A percentile compares a stretch with the other conserved stretches of the same genome.
Evolutionary conservation across 1,140 invertebrate species (phyloP).

Genomic region (Druon quercuslanigerum): DNA sequence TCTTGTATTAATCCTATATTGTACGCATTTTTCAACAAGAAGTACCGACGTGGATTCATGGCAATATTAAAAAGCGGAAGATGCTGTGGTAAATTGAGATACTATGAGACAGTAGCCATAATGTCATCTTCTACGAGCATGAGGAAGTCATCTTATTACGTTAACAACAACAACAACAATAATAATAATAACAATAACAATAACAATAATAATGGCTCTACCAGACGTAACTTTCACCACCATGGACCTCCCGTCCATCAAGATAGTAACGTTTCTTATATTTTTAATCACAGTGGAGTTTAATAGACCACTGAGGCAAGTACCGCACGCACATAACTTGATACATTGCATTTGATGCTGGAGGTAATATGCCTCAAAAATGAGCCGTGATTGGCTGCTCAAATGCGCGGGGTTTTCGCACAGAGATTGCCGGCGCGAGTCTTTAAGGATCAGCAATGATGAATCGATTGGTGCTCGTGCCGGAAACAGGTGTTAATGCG

Average conservation of each 20-base stretch:
- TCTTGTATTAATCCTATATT: conserved; percentile 98
- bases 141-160: conserved; percentile 88
- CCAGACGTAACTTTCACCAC: conserved; percentile 73
- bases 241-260: conserved; percentile 78
- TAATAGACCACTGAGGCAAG: conserved; percentile 57
- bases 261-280: conserved; percentile 86
- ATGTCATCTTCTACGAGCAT: conserved; percentile 89
- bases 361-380: not conserved
- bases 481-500: not conserved
- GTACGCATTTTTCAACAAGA: conserved; percentile 98
- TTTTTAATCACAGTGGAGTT: conserved; percentile 79
- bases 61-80: conserved; percentile 89
- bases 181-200: conserved; percentile 37
- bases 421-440: not conserved
- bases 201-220: conserved; percentile 72
- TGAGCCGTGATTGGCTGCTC: conserved; percentile 19
- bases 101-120: conserved; percentile 88
- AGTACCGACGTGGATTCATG: conserved; percentile 94
- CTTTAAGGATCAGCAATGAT: not conserved
- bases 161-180: conserved; percentile 80
- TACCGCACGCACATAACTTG: not conserved
- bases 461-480: not conserved
- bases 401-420: not conserved
- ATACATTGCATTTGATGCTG: not conserved
- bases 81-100: conserved; percentile 88